phyloP scores from a whole-genome alignment of 2,888 invertebrate genomes.

The Phrixothrix hirtus region DNA sequence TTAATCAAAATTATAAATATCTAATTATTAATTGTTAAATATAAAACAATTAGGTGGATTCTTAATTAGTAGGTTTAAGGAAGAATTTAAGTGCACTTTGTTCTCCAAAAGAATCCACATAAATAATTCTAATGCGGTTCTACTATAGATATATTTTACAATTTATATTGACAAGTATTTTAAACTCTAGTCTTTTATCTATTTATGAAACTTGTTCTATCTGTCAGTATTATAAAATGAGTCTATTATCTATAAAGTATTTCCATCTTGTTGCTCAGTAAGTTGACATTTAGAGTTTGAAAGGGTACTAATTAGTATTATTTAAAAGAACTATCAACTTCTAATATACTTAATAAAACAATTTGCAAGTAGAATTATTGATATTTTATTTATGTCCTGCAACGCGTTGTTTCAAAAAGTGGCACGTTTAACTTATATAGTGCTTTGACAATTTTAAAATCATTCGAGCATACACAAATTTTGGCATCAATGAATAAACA shows the following conservation, averaged over 20 bases:
- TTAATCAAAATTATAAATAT: background rate
- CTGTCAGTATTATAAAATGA: background rate
- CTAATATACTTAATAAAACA: no score
- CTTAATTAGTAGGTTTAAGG: conserved; percentile 4
- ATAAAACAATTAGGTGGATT: conserved; percentile 2
- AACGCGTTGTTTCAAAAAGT: no score
- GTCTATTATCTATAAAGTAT: no score
- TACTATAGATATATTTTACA: background rate
- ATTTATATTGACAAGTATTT: background rate
- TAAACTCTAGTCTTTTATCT: conserved; percentile 9
- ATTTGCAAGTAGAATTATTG: no score
- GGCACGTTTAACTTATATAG: no score
- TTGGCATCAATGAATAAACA: no score
- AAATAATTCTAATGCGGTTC: background rate
- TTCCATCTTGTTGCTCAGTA: background rate
- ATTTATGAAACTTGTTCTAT: background rate
- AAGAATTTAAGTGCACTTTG: conserved; percentile 19
- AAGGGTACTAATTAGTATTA: no score
- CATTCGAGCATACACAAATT: no score
- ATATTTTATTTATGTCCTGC: no score
- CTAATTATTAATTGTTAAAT: background rate
- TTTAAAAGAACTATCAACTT: no score
- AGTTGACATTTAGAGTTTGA: no score
- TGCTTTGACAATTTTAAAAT: no score
- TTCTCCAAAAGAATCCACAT: conserved; percentile 10